phyloP scores from a whole-genome alignment of 2,888 invertebrate species.

The Malthinus flaveolus region DNA sequence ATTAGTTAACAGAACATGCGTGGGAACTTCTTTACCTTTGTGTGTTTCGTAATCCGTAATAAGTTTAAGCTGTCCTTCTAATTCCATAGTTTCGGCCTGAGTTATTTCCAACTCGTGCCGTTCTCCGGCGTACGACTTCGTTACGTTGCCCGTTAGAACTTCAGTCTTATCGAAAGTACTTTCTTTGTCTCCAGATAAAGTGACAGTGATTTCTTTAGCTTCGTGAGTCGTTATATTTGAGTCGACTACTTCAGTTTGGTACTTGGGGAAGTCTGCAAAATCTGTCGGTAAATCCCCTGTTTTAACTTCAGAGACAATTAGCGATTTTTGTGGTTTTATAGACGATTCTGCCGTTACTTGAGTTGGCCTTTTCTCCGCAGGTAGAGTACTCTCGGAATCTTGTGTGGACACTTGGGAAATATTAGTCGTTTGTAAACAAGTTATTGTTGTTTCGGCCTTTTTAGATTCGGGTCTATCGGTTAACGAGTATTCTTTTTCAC shows the following conservation, averaged over 20 bases:
- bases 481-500: slow-evolving; percentile 59
- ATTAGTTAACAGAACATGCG: slow-evolving; percentile 59
- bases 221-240: slow-evolving; percentile 62
- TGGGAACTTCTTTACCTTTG: slow-evolving; percentile 56
- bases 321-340: slow-evolving; percentile 62
- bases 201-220: slow-evolving; percentile 66
- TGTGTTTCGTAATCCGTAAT: slow-evolving; percentile 60
- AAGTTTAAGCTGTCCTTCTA: slow-evolving; percentile 61
- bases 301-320: slow-evolving; percentile 63
- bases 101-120: slow-evolving; percentile 65
- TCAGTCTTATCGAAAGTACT: slow-evolving; percentile 46
- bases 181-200: slow-evolving; percentile 70
- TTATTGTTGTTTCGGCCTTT: slow-evolving; percentile 57
- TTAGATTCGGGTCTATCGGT: slow-evolving; percentile 53
- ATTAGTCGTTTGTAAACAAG: slow-evolving; percentile 63
- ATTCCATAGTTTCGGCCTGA: slow-evolving; percentile 67
- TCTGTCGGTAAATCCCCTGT: slow-evolving; percentile 60
- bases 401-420: slow-evolving; percentile 63
- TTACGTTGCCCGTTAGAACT: slow-evolving; percentile 50
- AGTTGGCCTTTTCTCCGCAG: slow-evolving; percentile 57
- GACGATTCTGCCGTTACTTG: slow-evolving; percentile 61
- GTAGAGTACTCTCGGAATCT: slow-evolving; percentile 67
- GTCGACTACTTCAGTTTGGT: slow-evolving; percentile 58
- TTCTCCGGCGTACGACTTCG: slow-evolving; percentile 58
- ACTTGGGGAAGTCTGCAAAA: slow-evolving; percentile 60